Evolutionary conservation across 2,888 invertebrate species (phyloP).

Genomic region (Osedax frankpressi): DNA sequence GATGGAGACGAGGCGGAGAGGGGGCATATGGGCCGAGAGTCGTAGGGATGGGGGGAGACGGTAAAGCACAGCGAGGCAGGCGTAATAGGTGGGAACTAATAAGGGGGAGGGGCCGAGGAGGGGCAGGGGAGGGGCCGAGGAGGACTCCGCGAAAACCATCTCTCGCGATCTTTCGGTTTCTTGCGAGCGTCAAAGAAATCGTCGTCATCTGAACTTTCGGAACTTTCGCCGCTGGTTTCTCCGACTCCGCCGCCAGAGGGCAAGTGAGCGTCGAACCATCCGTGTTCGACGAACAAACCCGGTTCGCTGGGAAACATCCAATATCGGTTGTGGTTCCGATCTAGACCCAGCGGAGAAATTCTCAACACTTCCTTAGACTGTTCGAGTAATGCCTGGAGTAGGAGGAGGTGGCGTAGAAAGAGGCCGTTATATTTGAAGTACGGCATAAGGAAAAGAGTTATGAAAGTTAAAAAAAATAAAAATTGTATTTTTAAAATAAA

Average conservation of each 20-base stretch:
- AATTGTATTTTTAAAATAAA: too few species aligned
- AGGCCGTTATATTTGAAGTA: not conserved
- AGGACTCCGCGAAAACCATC: not conserved
- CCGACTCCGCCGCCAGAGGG: not conserved
- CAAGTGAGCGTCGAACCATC: constrained; percentile 20
- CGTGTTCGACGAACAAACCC: constrained; percentile 44
- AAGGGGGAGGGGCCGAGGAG: not conserved
- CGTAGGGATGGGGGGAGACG: not conserved
- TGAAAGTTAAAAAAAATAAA: too few species aligned
- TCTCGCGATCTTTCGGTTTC: not conserved
- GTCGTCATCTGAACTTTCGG: not conserved
- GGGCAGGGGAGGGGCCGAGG: not conserved
- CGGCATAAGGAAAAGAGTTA: too few species aligned
- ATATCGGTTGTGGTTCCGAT: constrained; percentile 46
- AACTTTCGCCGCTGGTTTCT: not conserved
- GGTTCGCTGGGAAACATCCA: constrained; percentile 40
- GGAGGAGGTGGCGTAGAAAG: not conserved
- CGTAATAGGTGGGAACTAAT: too few species aligned
- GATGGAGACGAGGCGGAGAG: not conserved
- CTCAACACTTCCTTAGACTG: constrained; percentile 36
- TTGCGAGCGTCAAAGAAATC: not conserved
- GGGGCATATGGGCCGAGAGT: not conserved
- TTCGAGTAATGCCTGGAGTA: constrained; percentile 33
- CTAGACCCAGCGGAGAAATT: constrained; percentile 42
- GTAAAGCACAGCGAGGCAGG: not conserved